Conservation (phyloP, 35 echinoderm and acorn worm species). For the Lytechinus pictus region DNA sequence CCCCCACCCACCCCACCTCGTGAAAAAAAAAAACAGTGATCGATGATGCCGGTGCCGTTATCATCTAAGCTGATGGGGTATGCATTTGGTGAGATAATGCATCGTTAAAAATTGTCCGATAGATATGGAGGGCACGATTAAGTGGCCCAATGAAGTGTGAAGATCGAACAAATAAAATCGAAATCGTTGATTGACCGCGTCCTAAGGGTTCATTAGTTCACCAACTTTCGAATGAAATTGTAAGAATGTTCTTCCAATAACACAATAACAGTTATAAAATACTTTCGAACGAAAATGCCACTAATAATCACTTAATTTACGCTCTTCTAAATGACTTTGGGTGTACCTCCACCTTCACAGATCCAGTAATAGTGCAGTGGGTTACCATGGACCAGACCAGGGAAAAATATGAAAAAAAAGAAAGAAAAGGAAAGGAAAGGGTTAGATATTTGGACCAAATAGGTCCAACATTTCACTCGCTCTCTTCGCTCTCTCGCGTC, state of each 20-base stretch:
- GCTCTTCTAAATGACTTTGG: no score
- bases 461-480: no score
- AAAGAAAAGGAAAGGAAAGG: no score
- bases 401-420: no score
- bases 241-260: neutral
- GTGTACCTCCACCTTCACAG: no score
- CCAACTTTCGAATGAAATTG: neutral
- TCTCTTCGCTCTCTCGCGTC: no score
- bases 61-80: neutral
- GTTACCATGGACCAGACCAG: no score
- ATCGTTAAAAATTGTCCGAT: neutral
- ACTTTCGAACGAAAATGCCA: no score
- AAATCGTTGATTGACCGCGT: neutral
- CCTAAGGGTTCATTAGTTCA: neutral
- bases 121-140: neutral
- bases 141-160: neutral
- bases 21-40: neutral
- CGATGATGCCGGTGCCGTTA: neutral
- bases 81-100: slow-evolving; percentile 1
- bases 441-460: no score
- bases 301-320: no score
- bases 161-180: neutral
- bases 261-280: no score
- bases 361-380: no score
- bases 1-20: neutral